Evolutionary conservation across 2,113 vertebrate species (phyloP).

Genomic region (Corythoichthys intestinalis): DNA sequence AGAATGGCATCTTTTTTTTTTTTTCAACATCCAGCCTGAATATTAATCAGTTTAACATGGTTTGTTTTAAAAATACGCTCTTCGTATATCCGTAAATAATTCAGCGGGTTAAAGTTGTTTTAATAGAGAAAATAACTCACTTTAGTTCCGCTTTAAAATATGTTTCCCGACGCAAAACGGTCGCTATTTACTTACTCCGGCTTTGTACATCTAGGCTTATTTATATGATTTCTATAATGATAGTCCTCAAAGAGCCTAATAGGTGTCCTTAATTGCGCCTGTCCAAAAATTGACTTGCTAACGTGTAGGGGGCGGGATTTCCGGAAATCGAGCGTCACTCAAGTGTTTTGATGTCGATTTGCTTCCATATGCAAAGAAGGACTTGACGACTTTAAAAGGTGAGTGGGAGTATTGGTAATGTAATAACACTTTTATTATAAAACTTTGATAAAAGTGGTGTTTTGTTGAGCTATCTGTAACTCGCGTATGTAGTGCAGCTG

Average conservation of each 20-base stretch:
- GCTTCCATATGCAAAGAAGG: neutral
- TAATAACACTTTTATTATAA: neutral
- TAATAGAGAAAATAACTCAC: too few species aligned
- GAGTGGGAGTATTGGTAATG: neutral
- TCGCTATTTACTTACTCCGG: too few species aligned
- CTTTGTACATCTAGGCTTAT: too few species aligned
- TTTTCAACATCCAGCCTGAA: too few species aligned
- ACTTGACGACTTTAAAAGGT: slow-evolving; percentile 23
- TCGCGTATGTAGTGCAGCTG: neutral
- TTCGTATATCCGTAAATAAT: too few species aligned
- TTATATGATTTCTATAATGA: slow-evolving; percentile 22
- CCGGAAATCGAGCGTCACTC: neutral
- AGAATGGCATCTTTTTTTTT: too few species aligned
- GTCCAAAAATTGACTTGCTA: slow-evolving; percentile 50
- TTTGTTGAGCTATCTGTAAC: neutral
- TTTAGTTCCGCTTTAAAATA: too few species aligned
- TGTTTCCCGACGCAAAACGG: too few species aligned
- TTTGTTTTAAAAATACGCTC: too few species aligned
- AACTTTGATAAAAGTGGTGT: neutral
- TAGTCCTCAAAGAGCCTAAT: slow-evolving; percentile 40
- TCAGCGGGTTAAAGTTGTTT: too few species aligned
- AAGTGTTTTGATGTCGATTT: neutral
- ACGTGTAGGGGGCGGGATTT: slow-evolving; percentile 13
- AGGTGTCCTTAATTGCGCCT: slow-evolving; percentile 61
- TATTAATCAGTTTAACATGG: too few species aligned